Evolutionary conservation across 2,113 vertebrate species (phyloP).

Genomic region (Zosterops lateralis): DNA sequence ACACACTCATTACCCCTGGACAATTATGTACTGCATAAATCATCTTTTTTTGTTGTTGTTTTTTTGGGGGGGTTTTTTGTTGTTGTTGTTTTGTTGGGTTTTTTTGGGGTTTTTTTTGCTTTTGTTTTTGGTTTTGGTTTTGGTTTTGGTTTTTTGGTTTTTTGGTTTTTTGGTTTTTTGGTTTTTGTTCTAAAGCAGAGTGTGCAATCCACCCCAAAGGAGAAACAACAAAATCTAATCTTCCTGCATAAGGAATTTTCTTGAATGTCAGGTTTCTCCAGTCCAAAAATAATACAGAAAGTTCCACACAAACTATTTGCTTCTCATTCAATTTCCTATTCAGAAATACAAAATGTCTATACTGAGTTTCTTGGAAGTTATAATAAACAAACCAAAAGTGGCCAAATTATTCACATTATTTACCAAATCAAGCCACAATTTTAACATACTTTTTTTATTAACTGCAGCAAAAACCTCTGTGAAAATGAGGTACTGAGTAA

Average conservation of each 20-base stretch:
- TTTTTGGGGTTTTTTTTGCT: too few relatives aligned
- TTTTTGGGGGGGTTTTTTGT: too few relatives aligned
- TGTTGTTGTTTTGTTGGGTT: too few relatives aligned
- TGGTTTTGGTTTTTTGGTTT: too few relatives aligned
- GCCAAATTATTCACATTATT: neutral
- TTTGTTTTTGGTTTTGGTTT: too few relatives aligned
- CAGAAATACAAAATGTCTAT: neutral
- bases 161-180: neutral
- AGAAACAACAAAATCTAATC: constrained; percentile 10
- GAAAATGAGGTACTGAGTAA: neutral
- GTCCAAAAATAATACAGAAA: constrained; percentile 32
- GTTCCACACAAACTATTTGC: neutral
- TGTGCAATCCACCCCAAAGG: neutral
- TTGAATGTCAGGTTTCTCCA: neutral
- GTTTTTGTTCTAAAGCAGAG: neutral
- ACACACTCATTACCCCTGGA: neutral
- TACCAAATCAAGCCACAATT: neutral
- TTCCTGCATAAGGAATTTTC: neutral
- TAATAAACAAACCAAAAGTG: neutral
- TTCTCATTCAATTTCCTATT: neutral
- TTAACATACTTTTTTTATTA: neutral
- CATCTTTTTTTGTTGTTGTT: neutral
- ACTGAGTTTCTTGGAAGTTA: neutral
- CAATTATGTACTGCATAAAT: neutral
- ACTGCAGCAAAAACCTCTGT: neutral